Evolutionary conservation across 2,797 vertebrate genomes (phyloP), one percentile per base, ranked within the genome.

Genomic region (Nyctalus aviator): DNA sequence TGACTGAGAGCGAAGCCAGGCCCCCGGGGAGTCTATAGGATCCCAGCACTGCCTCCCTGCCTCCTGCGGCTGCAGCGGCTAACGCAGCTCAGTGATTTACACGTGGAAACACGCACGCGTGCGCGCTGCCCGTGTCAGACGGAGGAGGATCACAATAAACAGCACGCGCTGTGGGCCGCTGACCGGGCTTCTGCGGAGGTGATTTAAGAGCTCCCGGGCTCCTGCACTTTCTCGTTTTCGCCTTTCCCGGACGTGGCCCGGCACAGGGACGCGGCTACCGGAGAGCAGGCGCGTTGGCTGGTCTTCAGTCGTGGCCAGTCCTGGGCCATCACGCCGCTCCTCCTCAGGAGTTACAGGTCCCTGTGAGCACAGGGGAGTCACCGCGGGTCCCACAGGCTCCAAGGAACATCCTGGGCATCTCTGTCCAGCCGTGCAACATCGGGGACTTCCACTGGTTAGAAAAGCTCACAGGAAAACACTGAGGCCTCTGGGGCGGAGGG

Each of bases 41-140:
- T 96, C 97, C 97, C 97, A 66, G 96, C 95, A 97, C 77, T 92
- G 97, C 96, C 94, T 95, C 37, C 2, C 59, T 0, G 12, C n/a
- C 32, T 62, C 48, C 68, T 35, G 64, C 23, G 6, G 55, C 57
- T 91, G 78, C 64, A 90, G 87, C 89, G 64, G 89, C 91, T 95
- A 95, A 57, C 11, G 92, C 76, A 96, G 46, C 88, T 41, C 23
- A 87, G 90, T 97, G 97, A 97, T 96, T 96, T 25, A 32, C 35
- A 73, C 27, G 50, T 6, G 62, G n/a, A 81, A 25, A n/a, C 23
- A 7, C 6, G 46, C 46, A 23, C 5, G 12, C 0, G 0, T 9
- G 10, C 0, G 0, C 27, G 10, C 68, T 5, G 6, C n/a, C 17
- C 1, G 1, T 3, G 41, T 75, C 86, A 30, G 25, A 8, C 30